A percentile compares a stretch with the other conserved stretches of the same genome.
Conservation (phyloP, 2,113 vertebrate genomes). For the Gnathonemus echidnorhynchus region DNA sequence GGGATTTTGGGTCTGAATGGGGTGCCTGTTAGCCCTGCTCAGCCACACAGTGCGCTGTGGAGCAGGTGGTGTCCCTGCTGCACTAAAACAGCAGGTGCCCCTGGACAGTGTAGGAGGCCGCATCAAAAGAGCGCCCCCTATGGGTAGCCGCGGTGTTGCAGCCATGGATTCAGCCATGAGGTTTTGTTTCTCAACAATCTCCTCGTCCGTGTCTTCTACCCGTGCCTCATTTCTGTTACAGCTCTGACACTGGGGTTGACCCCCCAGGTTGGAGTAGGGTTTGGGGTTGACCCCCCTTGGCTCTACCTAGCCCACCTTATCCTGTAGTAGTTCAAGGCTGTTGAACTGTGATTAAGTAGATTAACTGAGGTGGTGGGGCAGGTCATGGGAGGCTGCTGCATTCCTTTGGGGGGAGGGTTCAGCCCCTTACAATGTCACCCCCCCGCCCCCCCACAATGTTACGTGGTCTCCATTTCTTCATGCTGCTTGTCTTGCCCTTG, state of each 20-base stretch:
- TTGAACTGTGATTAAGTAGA: conserved; percentile 11
- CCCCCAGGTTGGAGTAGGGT: background rate
- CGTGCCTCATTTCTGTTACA: background rate
- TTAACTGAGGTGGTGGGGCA: background rate
- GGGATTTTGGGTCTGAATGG: background rate
- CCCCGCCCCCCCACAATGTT: conserved; percentile 8
- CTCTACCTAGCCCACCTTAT: background rate
- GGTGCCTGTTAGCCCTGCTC: background rate
- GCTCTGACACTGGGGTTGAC: background rate
- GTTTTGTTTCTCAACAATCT: background rate
- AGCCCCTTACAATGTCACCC: background rate
- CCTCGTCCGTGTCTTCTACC: background rate
- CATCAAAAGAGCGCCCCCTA: background rate
- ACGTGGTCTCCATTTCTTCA: background rate
- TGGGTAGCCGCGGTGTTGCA: background rate
- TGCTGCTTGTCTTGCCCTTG: background rate
- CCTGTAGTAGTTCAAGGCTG: background rate
- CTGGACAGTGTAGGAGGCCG: background rate
- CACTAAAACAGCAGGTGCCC: conserved; percentile 6
- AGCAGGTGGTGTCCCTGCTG: background rate
- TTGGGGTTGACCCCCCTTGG: background rate
- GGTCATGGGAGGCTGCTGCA: background rate
- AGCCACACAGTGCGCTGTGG: background rate
- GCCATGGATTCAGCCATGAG: background rate
- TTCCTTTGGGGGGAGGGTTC: background rate